Conservation (phyloP, 2,888 invertebrate genomes). For the Macaria notata region DNA sequence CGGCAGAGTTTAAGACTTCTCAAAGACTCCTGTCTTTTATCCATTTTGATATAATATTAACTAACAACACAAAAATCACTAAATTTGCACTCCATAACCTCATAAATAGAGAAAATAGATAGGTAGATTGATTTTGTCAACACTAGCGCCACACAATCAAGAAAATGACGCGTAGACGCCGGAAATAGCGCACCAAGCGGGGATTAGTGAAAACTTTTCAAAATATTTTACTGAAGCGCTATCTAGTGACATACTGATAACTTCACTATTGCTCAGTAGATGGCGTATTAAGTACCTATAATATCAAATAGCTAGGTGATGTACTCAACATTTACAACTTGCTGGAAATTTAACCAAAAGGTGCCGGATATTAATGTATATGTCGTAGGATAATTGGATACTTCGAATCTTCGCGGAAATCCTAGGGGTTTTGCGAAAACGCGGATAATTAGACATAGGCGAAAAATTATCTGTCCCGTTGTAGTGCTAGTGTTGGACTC, state of each 20-base stretch:
- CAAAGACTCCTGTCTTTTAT: slow-evolving; percentile 82
- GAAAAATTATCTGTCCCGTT: no score
- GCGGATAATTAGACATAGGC: no score
- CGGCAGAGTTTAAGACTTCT: slow-evolving; percentile 86
- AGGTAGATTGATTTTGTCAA: slow-evolving; percentile 32
- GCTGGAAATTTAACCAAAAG: no score
- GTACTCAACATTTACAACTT: no score
- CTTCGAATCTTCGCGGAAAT: no score
- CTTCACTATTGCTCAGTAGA: slow-evolving; percentile 19
- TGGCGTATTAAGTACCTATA: slow-evolving; percentile 28
- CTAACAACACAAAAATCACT: slow-evolving; percentile 32
- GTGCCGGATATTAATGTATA: no score
- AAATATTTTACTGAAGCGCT: slow-evolving; percentile 18
- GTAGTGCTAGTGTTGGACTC: no score
- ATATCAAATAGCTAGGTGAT: no score
- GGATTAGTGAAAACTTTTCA: slow-evolving; percentile 28
- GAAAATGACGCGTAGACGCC: slow-evolving; percentile 36
- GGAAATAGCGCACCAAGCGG: slow-evolving; percentile 39
- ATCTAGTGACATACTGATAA: slow-evolving; percentile 2
- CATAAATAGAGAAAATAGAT: slow-evolving; percentile 35
- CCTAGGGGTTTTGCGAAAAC: no score
- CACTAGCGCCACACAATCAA: slow-evolving; percentile 49
- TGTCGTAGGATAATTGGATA: no score
- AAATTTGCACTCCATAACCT: slow-evolving; percentile 59
- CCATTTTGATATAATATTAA: slow-evolving; percentile 67